A percentile compares a stretch with the other conserved stretches of the same genome.
Evolutionary conservation across 2,113 vertebrate species (phyloP).

Genomic region (Poecile atricapillus): DNA sequence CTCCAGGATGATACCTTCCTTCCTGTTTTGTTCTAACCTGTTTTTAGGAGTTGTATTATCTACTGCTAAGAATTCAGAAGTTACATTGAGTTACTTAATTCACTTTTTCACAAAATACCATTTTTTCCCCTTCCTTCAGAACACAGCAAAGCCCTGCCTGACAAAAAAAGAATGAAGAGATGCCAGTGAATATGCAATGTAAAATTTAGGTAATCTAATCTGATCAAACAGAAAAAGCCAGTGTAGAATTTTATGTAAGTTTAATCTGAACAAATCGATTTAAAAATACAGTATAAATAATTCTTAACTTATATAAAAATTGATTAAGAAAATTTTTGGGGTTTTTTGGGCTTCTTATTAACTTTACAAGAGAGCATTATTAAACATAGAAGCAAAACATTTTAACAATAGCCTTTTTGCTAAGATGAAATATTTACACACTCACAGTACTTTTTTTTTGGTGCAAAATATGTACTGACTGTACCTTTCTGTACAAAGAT

Average conservation of each 20-base stretch:
- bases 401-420: constrained; percentile 19
- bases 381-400: constrained; percentile 44
- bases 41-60: not conserved
- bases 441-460: constrained; percentile 64
- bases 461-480: constrained; percentile 65
- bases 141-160: not conserved
- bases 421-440: constrained; percentile 60
- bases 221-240: not conserved
- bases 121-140: not conserved
- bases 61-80: not conserved
- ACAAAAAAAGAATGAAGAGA: not conserved
- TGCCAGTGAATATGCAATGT: not conserved
- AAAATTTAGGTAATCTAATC: not conserved
- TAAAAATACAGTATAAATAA: constrained; percentile 79
- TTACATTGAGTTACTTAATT: not conserved
- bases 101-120: not conserved
- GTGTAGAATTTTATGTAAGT: not conserved
- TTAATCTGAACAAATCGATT: constrained; percentile 74
- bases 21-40: not conserved
- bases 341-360: not conserved
- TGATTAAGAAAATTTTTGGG: constrained; percentile 51
- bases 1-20: too few relatives aligned
- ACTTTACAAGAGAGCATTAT: constrained; percentile 65
- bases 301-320: constrained; percentile 73
- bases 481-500: constrained; percentile 26